Base-by-base conservation (phyloP, 2,888 invertebrate genomes). In the Philonicus albiceps region DNA sequence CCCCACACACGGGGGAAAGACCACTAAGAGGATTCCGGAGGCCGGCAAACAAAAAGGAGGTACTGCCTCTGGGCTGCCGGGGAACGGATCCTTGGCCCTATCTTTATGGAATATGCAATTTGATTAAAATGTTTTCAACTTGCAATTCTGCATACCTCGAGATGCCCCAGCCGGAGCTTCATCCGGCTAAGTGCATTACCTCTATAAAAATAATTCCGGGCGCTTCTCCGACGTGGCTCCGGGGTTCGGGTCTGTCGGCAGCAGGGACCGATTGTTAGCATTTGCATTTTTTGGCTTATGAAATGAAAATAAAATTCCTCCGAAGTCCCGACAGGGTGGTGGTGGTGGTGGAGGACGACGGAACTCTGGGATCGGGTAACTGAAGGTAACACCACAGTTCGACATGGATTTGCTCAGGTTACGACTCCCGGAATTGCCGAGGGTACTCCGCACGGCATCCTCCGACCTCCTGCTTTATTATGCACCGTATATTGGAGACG, bases 81-180 rank as follows among this genome's bases (percentile, higher is more conserved):
- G 16, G 2, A 13, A 11, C 34, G 16, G 73, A 84, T 84, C 43
- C 43, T 72, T 31, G 27, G 74, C 37, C 7, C 84, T 84, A 43
- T 84, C 84, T 84, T 73, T 84, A 84, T 84, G 73, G 81, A 73
- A 84, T 84, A 84, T 84, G 84, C 43, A 73, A 84, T 84, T 84
- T 84, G 84, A 84, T 84, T 84, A 84, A 84, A 84, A 84, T 84
- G 84, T 84, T 84, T 84, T 72, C 84, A 43, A 73, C 73, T 84
- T 84, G 84, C 84, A 84, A 73, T 84, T 84, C 73, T 84, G 73
- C 72, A 84, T 72, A 81, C 81, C 55, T 81, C 31, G 34, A 55
- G n/a, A 73, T 43, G 30, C 55, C 34, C 30, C 7, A 30, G 7
- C 13, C 4, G 73, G 43, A 84, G 40, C 73, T 84, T 73, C 84